Base-by-base conservation (phyloP, 2,888 invertebrate genomes). In the Cylindroiulus punctatus region DNA sequence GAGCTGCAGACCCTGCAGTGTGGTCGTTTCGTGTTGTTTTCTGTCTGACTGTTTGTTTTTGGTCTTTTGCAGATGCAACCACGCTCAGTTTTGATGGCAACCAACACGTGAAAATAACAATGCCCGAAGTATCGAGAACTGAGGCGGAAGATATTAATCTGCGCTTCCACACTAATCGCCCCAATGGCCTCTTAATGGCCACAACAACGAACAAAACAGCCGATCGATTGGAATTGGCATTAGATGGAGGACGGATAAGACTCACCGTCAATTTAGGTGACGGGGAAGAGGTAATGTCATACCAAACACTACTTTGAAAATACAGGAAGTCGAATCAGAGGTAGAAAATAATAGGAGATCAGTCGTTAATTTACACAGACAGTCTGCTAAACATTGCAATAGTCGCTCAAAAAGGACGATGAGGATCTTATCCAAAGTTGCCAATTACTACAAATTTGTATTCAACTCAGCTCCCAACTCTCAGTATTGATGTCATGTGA, bases 81-180 rank as follows among this genome's bases (percentile, higher is more conserved):
- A 97, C 96, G 1, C 92, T 98, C 88, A 95, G 94, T 89, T 94
- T 98, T 90, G 97, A 98, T 90, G 97, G 97, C 57, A 95, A 95
- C 36, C 97, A 98, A 90, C 96, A 96, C 90, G 94, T 98, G 92
- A 94, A 94, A 57, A 94, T 96, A 7, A 92, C 94, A 84, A 91
- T 91, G 88, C 93, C 94, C n/a, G 95, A 95, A 88, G 95, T 95
- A 88, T 93, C 94, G 85, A 92, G 91, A 91, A 95, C 97, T 0
- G 97, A 98, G 91, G 97, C 96, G 0, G 98, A 98, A 90, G 97
- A 98, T 90, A 92, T 98, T 87, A 93, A 95, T 81, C 92, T 98
- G 85, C 93, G 98, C 86, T 98, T 98, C 91, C 94, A 95, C 88
- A 98, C 98, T 3, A 94, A 93, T 36, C 93, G 94, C 87, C 95